Percentiles rank a stretch among this genome's conserved stretches.
Conservation (phyloP, 2,888 invertebrate genomes). For the Melanophora roralis region DNA sequence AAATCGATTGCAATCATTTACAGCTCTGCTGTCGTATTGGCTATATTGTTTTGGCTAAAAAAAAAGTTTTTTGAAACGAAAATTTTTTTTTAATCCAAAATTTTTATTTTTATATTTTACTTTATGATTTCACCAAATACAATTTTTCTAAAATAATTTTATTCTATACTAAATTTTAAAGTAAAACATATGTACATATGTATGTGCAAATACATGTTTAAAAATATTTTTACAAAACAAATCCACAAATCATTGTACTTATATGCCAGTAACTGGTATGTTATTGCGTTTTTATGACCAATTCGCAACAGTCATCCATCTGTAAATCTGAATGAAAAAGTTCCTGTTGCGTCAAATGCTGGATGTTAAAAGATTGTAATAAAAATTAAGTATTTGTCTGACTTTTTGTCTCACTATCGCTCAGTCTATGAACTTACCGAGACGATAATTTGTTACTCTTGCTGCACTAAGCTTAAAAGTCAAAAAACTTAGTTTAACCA, state of each 20-base stretch:
- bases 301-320: constrained; percentile 1
- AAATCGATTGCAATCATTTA: no score
- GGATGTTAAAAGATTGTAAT: constrained; percentile 10
- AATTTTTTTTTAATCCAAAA: no score
- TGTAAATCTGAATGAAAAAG: constrained; percentile 12
- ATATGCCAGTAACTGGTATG: neutral
- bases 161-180: no score
- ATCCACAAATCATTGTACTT: constrained; percentile 12
- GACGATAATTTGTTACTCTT: neutral
- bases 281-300: neutral
- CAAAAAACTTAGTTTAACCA: constrained; percentile 32
- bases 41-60: no score
- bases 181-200: no score
- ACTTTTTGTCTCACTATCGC: neutral
- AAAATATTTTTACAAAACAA: no score
- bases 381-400: constrained; percentile 3
- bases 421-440: neutral
- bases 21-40: no score
- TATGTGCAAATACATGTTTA: no score
- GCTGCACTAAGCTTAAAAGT: constrained; percentile 17
- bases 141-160: no score
- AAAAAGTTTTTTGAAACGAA: no score
- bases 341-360: constrained; percentile 36
- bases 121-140: no score
- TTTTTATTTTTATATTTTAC: no score